phyloP scores from a whole-genome alignment of 2,797 vertebrate genomes.

The Sebastes alutus region DNA sequence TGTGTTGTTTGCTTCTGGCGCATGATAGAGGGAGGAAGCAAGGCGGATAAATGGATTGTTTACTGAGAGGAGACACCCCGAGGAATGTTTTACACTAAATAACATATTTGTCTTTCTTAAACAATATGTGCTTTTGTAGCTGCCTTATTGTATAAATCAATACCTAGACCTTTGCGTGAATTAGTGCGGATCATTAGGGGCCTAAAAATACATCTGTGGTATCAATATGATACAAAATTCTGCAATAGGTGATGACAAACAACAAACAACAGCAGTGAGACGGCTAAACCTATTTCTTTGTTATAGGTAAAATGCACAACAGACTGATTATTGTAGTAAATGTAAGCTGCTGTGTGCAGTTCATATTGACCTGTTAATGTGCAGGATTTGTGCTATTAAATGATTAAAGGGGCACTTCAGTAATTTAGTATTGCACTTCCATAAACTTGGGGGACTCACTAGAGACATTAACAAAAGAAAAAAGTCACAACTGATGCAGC shows the following conservation, averaged over 20 bases:
- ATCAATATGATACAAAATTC: too few relatives aligned
- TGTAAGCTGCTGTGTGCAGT: neutral
- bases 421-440: neutral
- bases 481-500: neutral
- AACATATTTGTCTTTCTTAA: neutral
- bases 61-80: neutral
- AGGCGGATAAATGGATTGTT: neutral
- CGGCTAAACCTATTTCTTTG: neutral
- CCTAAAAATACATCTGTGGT: neutral
- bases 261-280: neutral
- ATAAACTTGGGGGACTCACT: neutral
- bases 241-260: too few relatives aligned
- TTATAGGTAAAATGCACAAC: neutral
- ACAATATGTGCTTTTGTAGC: neutral
- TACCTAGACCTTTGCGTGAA: neutral
- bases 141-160: neutral
- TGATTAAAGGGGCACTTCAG: neutral
- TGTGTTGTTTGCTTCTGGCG: conserved; percentile 2
- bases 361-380: neutral
- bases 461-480: neutral
- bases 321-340: neutral
- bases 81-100: neutral
- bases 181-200: neutral
- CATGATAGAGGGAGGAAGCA: neutral
- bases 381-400: neutral